These are phyloP conservation scores for Mustela lutreola DNA, from an alignment of 2,113 vertebrate genomes.

Conservation along the genomic window DNA sequence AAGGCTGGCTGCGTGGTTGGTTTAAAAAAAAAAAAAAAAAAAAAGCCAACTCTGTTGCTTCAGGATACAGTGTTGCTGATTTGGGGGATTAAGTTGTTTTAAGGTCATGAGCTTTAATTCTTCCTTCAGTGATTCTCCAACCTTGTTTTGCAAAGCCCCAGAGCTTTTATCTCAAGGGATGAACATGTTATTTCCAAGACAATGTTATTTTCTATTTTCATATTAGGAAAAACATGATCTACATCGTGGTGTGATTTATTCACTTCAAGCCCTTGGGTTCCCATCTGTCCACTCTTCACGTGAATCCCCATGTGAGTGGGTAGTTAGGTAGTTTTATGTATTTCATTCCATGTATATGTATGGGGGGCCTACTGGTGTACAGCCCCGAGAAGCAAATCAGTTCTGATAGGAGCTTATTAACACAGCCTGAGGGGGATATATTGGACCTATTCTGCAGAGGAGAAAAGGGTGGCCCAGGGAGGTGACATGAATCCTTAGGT, in stretches of 20 bases:
- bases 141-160: conserved; percentile 51
- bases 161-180: conserved; percentile 44
- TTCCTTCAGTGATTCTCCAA: conserved; percentile 53
- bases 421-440: neutral
- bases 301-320: neutral
- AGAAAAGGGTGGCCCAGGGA: neutral
- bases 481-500: neutral
- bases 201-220: conserved; percentile 37
- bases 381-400: neutral
- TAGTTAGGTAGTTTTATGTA: neutral
- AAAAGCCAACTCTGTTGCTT: neutral
- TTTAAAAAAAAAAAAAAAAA: neutral
- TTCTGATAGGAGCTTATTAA: neutral
- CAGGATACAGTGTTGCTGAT: conserved; percentile 9
- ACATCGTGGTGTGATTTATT: neutral
- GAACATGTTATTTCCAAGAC: conserved; percentile 48
- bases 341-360: neutral
- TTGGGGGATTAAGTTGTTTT: conserved; percentile 51
- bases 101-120: conserved; percentile 71
- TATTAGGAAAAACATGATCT: conserved; percentile 10
- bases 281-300: neutral
- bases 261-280: neutral
- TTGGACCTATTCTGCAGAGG: neutral
- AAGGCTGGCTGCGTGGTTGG: neutral
- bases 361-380: neutral